Evolutionary conservation across 2,797 vertebrate species (phyloP).

Genomic region (Distichodus sexfasciatus): DNA sequence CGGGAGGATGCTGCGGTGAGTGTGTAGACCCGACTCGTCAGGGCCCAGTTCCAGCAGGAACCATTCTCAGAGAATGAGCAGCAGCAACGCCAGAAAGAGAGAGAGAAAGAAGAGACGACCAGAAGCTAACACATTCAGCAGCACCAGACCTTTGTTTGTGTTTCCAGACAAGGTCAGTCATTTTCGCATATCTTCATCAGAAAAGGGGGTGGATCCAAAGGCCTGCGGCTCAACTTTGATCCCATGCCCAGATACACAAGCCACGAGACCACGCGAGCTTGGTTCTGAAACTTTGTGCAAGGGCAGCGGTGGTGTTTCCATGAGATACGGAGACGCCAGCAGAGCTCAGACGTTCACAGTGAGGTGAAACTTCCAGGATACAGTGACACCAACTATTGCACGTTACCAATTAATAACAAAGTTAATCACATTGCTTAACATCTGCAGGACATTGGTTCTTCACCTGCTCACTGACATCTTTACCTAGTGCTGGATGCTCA

Average conservation of each 20-base stretch:
- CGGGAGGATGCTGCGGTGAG: conserved; percentile 69
- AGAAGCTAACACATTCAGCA: background rate
- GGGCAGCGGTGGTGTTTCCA: too few relatives aligned
- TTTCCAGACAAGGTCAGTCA: conserved; percentile 64
- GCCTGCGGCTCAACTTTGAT: conserved; percentile 68
- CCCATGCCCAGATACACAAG: conserved; percentile 39
- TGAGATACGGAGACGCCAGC: too few relatives aligned
- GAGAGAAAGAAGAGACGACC: background rate
- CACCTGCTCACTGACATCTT: too few relatives aligned
- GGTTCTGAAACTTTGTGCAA: conserved; percentile 55
- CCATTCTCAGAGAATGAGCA: conserved; percentile 4
- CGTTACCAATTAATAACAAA: too few relatives aligned
- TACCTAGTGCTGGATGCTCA: too few relatives aligned
- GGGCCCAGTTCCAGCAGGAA: too few relatives aligned
- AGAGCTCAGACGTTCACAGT: too few relatives aligned
- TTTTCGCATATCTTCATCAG: conserved; percentile 65
- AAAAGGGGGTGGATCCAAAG: conserved; percentile 56
- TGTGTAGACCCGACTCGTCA: too few relatives aligned
- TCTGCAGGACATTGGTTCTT: too few relatives aligned
- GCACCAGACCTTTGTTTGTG: conserved; percentile 70
- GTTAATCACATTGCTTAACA: too few relatives aligned
- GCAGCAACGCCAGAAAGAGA: background rate
- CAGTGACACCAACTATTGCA: too few relatives aligned
- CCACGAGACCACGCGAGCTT: conserved; percentile 29
- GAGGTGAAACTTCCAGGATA: too few relatives aligned